These are phyloP conservation scores for Eleutherodactylus coqui DNA, from an alignment of 2,797 vertebrate genomes.

Conservation along the genomic window DNA sequence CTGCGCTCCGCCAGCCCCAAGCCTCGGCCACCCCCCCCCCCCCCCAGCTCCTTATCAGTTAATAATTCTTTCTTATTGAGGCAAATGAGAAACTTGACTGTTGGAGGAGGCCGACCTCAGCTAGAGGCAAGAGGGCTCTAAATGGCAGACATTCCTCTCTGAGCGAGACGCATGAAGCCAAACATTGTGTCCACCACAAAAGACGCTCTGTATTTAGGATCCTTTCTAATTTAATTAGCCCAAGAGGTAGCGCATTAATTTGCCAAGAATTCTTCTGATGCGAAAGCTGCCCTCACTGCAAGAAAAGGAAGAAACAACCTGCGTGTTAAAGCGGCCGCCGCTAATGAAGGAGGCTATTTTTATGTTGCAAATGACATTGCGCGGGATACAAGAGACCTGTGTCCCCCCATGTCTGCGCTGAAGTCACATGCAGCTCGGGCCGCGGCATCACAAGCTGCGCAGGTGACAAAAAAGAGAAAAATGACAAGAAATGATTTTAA, in stretches of 20 bases:
- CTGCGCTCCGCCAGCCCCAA: conserved; percentile 79
- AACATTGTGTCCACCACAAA: conserved; percentile 99
- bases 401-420: conserved; percentile 84
- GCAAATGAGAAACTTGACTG: conserved; percentile 99
- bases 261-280: conserved; percentile 99
- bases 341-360: conserved; percentile 84
- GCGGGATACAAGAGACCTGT: conserved; percentile 84
- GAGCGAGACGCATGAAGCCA: conserved; percentile 94
- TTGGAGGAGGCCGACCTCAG: conserved; percentile 90
- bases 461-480: not conserved
- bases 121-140: conserved; percentile 90
- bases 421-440: conserved; percentile 79
- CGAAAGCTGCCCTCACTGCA: conserved; percentile 91
- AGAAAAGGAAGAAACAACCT: conserved; percentile 83
- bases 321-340: conserved; percentile 84
- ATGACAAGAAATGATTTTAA: too few species aligned
- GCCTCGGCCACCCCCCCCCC: conserved; percentile 83
- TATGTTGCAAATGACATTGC: conserved; percentile 84
- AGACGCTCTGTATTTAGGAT: conserved; percentile 98
- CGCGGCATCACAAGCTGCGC: too few species aligned
- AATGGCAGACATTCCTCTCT: conserved; percentile 97
- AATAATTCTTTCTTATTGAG: conserved; percentile 99
- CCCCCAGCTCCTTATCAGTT: conserved; percentile 97
- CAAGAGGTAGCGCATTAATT: conserved; percentile 99
- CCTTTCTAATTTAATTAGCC: conserved; percentile 99